Percentiles rank a stretch among this genome's conserved stretches.
phyloP scores from a whole-genome alignment of 2,888 invertebrate genomes.

The Bimastos eiseni region DNA sequence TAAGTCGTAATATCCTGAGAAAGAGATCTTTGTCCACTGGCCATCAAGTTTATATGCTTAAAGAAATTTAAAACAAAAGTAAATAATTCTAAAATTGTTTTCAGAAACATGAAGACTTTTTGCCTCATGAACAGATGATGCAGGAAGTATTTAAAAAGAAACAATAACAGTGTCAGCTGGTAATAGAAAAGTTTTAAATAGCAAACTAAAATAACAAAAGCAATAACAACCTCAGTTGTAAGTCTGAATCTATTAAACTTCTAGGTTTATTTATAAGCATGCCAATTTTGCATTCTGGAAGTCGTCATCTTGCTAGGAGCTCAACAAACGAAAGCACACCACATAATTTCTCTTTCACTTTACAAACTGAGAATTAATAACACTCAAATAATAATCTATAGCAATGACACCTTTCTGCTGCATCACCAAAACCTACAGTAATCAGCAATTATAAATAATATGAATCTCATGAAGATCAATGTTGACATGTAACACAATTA shows the following conservation, averaged over 20 bases:
- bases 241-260: neutral
- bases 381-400: neutral
- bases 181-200: neutral
- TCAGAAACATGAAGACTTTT: too few relatives aligned
- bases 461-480: neutral
- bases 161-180: neutral
- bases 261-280: neutral
- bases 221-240: neutral
- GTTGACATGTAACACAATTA: too few relatives aligned
- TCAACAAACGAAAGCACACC: neutral
- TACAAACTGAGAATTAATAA: neutral
- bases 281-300: neutral
- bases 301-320: neutral
- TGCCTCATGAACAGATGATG: neutral
- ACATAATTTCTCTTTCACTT: neutral
- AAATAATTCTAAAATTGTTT: neutral
- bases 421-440: neutral
- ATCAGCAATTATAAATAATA: neutral
- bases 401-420: neutral
- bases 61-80: neutral
- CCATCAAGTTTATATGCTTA: constrained; percentile 35
- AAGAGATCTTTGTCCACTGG: constrained; percentile 30
- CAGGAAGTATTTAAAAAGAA: neutral
- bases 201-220: neutral
- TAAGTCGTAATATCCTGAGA: constrained; percentile 30